Base-by-base conservation (phyloP, 2,888 invertebrate genomes). In the Aspidiotus rigidus region DNA sequence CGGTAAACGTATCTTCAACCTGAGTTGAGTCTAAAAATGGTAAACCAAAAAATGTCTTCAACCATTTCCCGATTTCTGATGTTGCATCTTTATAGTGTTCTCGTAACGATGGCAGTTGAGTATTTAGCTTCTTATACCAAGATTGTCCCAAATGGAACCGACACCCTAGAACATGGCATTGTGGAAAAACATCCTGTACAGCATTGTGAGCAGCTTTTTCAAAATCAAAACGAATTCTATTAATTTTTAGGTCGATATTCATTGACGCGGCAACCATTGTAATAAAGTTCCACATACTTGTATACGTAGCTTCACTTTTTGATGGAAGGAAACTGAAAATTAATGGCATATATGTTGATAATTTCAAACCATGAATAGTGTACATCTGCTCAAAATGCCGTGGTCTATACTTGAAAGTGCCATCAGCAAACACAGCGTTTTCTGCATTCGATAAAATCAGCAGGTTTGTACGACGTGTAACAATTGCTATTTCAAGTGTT, bases 351-450 rank as follows among this genome's bases (percentile, higher is more conserved):
- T 71, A 71, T 13, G 49, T 16, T 40, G 44, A 56, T 60, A 63
- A 56, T 40, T 41, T 42, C n/a, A 44, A 71, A 44, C 44, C 70
- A 53, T 71, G 72, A 55, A 72, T 64, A 15, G 71, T 71, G 49
- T 61, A 69, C 28, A 72, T 49, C 62, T 72, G 72, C 49, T 56
- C 62, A 62, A 72, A 71, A 64, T 67, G 69, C 56, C 71, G 57
- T 40, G 71, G 67, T 16, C 71, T 40, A 63, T 71, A 72, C 15
- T 66, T 59, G 57, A 72, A 72, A 40, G 62, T 72, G 15, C 71
- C 71, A 69, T 72, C 72, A 40, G 62, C 42, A 62, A 11, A 42
- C 13, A 62, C 11, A 7, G 62, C 16, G 41, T 40, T 44, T 44
- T 10, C 8, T 11, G 49, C 9, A 44, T 44, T 44, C 9, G 9